These are phyloP conservation scores for Elachura formosa DNA, from an alignment of 2,113 vertebrate species.

Conservation along the genomic window DNA sequence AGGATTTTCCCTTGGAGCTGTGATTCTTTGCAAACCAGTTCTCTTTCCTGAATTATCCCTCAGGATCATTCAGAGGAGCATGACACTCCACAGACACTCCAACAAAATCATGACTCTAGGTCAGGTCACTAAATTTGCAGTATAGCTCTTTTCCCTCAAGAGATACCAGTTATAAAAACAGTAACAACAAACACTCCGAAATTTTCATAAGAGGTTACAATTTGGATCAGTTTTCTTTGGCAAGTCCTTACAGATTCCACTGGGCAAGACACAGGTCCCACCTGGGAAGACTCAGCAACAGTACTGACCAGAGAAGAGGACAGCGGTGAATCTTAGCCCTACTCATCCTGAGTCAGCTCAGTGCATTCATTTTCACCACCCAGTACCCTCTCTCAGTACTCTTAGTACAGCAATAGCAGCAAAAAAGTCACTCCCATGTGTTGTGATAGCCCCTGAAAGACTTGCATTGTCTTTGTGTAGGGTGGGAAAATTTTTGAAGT, in stretches of 20 bases:
- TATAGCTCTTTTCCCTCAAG: neutral
- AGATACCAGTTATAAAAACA: neutral
- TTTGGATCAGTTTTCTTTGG: neutral
- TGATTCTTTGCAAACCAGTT: neutral
- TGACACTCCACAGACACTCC: neutral
- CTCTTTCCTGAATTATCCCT: neutral
- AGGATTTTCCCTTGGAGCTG: neutral
- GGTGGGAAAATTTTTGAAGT: neutral
- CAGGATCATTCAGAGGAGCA: neutral
- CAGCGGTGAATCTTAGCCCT: fast-evolving
- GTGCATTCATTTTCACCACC: neutral
- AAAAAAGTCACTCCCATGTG: neutral
- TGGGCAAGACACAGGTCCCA: neutral
- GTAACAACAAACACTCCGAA: neutral
- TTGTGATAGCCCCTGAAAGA: neutral
- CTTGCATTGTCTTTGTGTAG: neutral
- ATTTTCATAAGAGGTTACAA: neutral
- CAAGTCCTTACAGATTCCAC: neutral
- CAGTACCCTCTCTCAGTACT: neutral
- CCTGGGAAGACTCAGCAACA: neutral
- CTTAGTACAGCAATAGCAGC: neutral
- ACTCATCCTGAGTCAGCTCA: neutral
- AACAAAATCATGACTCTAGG: neutral
- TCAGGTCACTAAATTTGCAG: neutral
- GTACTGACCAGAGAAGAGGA: neutral